These are phyloP conservation scores for Diglossa cyanea DNA, from an alignment of 2,797 vertebrate genomes.

Conservation along the genomic window DNA sequence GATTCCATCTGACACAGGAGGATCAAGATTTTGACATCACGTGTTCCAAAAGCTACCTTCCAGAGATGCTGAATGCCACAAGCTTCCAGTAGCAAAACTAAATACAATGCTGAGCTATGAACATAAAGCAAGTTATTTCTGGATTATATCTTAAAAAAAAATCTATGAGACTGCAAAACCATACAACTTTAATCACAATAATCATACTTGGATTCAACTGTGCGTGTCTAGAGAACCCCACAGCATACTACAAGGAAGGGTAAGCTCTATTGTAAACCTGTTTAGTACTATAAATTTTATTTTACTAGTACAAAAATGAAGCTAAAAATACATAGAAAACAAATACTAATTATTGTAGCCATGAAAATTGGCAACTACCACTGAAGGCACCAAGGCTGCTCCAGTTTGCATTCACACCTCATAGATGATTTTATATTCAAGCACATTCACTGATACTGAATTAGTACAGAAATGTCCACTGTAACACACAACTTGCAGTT, in stretches of 20 bases:
- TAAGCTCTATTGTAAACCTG: not conserved
- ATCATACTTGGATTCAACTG: not conserved
- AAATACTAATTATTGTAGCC: not conserved
- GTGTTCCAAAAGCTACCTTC: not conserved
- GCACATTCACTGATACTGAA: not conserved
- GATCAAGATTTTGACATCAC: not conserved
- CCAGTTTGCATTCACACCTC: not conserved
- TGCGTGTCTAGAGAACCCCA: not conserved
- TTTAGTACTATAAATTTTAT: not conserved
- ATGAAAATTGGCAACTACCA: not conserved
- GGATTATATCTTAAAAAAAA: not conserved
- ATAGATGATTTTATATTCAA: not conserved
- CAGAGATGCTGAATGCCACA: not conserved
- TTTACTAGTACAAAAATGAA: not conserved
- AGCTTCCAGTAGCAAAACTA: not conserved
- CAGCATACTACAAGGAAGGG: not conserved
- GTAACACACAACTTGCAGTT: not conserved
- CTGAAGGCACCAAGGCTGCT: not conserved
- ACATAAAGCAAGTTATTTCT: not conserved
- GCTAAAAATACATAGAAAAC: not conserved
- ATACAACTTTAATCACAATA: not conserved
- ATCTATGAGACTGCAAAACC: not conserved
- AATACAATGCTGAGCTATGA: not conserved
- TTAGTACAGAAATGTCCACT: not conserved
- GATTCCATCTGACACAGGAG: not conserved